Evolutionary conservation across 1,140 invertebrate genomes (phyloP), one percentile per base, ranked within the genome.

Genomic region (Brachionus paranguensis): DNA sequence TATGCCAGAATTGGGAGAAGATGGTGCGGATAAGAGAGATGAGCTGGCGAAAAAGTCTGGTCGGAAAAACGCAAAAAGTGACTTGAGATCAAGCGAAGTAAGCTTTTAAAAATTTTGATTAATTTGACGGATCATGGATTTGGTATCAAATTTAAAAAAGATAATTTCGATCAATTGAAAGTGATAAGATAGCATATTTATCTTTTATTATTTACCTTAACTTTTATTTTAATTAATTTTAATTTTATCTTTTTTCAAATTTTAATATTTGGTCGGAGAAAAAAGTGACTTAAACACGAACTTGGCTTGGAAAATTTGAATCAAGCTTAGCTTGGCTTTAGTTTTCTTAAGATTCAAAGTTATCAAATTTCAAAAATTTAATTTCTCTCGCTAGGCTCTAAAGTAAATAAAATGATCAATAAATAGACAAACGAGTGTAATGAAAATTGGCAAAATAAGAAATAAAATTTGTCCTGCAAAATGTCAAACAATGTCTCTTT

Each of bases 331-430:
- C 17, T 60, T 60, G 53, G 53, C 53, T 60, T 60, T 60, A 60
- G 53, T 60, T 60, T 60, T 60, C 53, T 60, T 60, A 60, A 27
- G 53, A 60, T 60, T 60, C 53, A 60, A 60, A 60, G 53, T 60
- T 72, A 43, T 72, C 68, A 72, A 72, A 72, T 72, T 72, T 72
- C 68, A 72, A 72, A 72, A 72, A 72, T 72, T 72, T 72, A 72
- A 72, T 72, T 72, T 72, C 53, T 60, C 53, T 60, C 53, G 53
- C 53, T 60, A 60, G 41, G 41, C 17, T 7, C 43, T 72, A 43
- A 72, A 72, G 41, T 72, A 72, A 72, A 72, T 72, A 72, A 72
- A 72, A 41, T 72, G 68, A 72, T 72, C 68, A 72, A 72, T 72
- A 72, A 72, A 72, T 72, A 72, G 68, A 20, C 33, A 72, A 33